A percentile compares a stretch with the other conserved stretches of the same genome.
Conservation (phyloP, 2,888 invertebrate genomes). For the Colostygia pectinataria region DNA sequence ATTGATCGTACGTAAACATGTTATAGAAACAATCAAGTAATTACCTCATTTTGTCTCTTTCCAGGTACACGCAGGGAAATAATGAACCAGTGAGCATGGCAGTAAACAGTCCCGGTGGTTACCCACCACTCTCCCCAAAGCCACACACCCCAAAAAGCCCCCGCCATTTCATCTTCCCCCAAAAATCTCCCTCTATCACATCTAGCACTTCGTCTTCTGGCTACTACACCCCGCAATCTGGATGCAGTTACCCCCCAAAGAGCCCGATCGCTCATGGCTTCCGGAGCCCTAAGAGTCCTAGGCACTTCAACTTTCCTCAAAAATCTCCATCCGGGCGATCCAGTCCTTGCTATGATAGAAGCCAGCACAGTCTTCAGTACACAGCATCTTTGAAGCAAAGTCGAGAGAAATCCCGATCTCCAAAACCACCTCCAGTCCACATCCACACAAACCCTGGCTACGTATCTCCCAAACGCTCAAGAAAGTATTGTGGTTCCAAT, state of each 20-base stretch:
- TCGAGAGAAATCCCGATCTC: constrained; percentile 72
- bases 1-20: too few relatives aligned
- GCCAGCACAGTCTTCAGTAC: constrained; percentile 59
- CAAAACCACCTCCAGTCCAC: constrained; percentile 80
- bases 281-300: constrained; percentile 83
- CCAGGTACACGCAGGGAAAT: constrained; percentile 61
- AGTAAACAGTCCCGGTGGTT: constrained; percentile 83
- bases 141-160: constrained; percentile 82
- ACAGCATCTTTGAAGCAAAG: constrained; percentile 70
- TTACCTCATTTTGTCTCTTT: constrained; percentile 51
- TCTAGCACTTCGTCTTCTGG: constrained; percentile 81
- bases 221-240: constrained; percentile 81
- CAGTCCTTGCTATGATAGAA: constrained; percentile 68
- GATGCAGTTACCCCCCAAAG: constrained; percentile 76
- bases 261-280: constrained; percentile 81
- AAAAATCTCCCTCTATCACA: constrained; percentile 78
- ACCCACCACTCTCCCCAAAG: constrained; percentile 81
- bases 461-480: constrained; percentile 76
- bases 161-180: constrained; percentile 80
- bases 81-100: constrained; percentile 72
- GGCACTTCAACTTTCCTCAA: constrained; percentile 83
- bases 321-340: constrained; percentile 72
- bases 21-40: too few relatives aligned
- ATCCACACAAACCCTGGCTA: constrained; percentile 85
- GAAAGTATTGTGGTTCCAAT: constrained; percentile 70